Base-by-base conservation (phyloP, 2,888 invertebrate species). In the Alsophila aescularia region DNA sequence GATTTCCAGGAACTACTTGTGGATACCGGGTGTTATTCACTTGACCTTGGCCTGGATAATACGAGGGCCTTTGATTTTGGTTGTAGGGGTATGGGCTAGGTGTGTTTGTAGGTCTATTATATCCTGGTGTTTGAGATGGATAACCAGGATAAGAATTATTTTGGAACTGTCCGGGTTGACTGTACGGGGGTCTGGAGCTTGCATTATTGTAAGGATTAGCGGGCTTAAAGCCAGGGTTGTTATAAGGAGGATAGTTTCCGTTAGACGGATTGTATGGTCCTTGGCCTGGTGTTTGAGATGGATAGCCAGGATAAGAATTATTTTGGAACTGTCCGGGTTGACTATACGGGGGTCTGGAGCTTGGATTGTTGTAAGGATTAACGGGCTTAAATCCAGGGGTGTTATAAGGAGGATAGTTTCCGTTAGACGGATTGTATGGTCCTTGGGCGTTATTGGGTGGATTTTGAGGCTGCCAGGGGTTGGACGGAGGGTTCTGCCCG, bases 31-130 rank as follows among this genome's bases (percentile, higher is more conserved):
- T 48, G 39, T 41, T 51, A 16, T 53, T 53, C 5, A 29, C 6
- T 14, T 34, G 49, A 10, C 31, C 35, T 31, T 55, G 45, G 0
- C 41, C 15, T 5, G 56, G 43, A 54, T 64, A 65, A 18, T 65
- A 60, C 12, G 62, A 54, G 3, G 69, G 60, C 24, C 50, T 54
- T 29, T 67, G 60, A 44, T 57, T 63, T 14, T 60, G 56, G 32
- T 53, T 58, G 32, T 24, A 12, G 14, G 42, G 21, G 14, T 60
- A 53, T 18, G 52, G 29, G 4, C 21, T 49, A 8, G 50, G 16
- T 36, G 52, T 44, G 21, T 34, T 45, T 24, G 36, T 18, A 34
- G 58, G 51, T 42, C 29, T 41, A 32, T n/a, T n/a, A n/a, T 47
- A 50, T 0, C 32, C 32, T 41, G 52, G 50, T 21, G 41, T 49